Percentiles rank a stretch among this genome's conserved stretches.
Conservation (phyloP, 2,888 invertebrate genomes). For the Amphimallon solstitiale region DNA sequence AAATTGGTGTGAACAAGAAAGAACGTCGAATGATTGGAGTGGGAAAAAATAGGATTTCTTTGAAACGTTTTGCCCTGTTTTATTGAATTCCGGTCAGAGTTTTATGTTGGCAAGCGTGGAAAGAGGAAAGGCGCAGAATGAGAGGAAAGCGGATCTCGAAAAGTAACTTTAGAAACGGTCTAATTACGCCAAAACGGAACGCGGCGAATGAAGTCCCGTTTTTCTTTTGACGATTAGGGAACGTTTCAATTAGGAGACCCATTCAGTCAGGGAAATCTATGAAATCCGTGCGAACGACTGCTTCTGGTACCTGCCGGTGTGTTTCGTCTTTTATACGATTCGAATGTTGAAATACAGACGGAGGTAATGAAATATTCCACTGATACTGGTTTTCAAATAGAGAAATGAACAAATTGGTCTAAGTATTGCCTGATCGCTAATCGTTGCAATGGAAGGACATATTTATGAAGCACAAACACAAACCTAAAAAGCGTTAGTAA, state of each 20-base stretch:
- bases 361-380: conserved; percentile 27
- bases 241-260: conserved; percentile 33
- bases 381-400: conserved; percentile 11
- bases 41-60: conserved; percentile 46
- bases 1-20: conserved; percentile 35
- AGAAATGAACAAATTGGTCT: background rate
- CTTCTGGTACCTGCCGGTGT: conserved; percentile 20
- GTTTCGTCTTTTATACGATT: conserved; percentile 8
- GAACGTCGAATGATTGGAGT: conserved; percentile 44
- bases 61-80: conserved; percentile 50
- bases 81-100: conserved; percentile 52
- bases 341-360: conserved; percentile 14
- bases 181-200: conserved; percentile 45
- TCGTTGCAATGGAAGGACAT: background rate
- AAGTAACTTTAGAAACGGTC: conserved; percentile 45
- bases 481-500: background rate
- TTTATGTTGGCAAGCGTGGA: conserved; percentile 29
- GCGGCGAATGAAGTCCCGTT: conserved; percentile 30
- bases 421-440: background rate
- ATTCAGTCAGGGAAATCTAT: conserved; percentile 30
- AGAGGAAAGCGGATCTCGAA: conserved; percentile 31
- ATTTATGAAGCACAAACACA: background rate
- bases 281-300: conserved; percentile 23
- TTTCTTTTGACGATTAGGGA: conserved; percentile 33
- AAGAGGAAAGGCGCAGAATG: conserved; percentile 8